Conservation (phyloP, 2,113 vertebrate genomes). For the Carollia perspicillata region DNA sequence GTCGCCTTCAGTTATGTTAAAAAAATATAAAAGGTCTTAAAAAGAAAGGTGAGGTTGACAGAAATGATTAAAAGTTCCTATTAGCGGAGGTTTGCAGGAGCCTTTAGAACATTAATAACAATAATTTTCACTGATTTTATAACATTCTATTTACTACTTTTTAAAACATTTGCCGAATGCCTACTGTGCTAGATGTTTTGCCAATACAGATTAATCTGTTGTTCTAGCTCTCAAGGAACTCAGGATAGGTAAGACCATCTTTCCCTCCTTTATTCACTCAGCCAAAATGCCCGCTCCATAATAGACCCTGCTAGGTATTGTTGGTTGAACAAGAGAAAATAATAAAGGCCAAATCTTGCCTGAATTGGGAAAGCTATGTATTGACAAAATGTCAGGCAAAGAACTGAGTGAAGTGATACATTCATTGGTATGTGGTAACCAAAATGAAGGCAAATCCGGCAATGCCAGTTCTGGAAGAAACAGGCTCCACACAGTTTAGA, state of each 20-base stretch:
- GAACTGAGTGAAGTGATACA: neutral
- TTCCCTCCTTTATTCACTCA: neutral
- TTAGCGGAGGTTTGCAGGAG: neutral
- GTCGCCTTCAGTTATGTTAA: neutral
- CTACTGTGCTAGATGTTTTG: slow-evolving; percentile 25
- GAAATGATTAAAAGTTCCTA: slow-evolving; percentile 9
- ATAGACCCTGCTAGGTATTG: neutral
- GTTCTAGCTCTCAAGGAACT: neutral
- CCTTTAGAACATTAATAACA: slow-evolving; percentile 49
- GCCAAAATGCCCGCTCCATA: neutral
- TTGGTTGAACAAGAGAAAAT: neutral
- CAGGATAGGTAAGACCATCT: neutral
- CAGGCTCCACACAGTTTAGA: neutral
- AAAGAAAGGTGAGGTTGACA: slow-evolving; percentile 17
- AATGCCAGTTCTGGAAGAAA: neutral
- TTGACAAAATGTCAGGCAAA: neutral
- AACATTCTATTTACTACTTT: slow-evolving; percentile 46
- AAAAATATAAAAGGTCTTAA: slow-evolving; percentile 26
- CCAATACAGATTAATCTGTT: neutral
- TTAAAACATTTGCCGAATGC: slow-evolving; percentile 33
- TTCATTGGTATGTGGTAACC: neutral
- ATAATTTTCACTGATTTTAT: slow-evolving; percentile 57
- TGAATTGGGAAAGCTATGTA: neutral
- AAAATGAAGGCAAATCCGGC: neutral
- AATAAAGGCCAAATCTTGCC: neutral